These are phyloP conservation scores for Drosophila pseudoananassae DNA, from an alignment of 1,140 invertebrate species.

Conservation along the genomic window DNA sequence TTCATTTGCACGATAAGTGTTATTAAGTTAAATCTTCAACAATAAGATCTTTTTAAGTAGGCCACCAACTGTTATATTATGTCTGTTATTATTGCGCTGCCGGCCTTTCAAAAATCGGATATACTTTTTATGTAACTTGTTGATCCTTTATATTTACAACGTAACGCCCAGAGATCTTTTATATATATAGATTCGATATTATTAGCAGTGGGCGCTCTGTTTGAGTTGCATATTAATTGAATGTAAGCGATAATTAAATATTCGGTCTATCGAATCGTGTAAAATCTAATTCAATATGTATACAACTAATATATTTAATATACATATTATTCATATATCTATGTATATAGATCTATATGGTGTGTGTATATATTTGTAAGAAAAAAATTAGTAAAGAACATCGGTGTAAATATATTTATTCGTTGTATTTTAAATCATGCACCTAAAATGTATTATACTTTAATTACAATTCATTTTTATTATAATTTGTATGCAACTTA, in stretches of 20 bases:
- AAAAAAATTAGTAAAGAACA: slow-evolving; percentile 69
- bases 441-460: slow-evolving; percentile 59
- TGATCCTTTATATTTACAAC: slow-evolving; percentile 73
- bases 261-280: slow-evolving; percentile 53
- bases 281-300: slow-evolving; percentile 75
- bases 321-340: slow-evolving; percentile 46
- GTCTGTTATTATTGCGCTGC: slow-evolving; percentile 44
- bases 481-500: slow-evolving; percentile 68
- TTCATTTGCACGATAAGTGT: slow-evolving; percentile 72
- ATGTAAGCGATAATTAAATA: slow-evolving; percentile 76
- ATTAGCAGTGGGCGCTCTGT: slow-evolving; percentile 62
- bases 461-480: slow-evolving; percentile 65
- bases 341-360: slow-evolving; percentile 50
- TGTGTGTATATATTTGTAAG: slow-evolving; percentile 76
- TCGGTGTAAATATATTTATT: slow-evolving; percentile 81
- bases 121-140: slow-evolving; percentile 58
- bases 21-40: slow-evolving; percentile 79
- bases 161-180: slow-evolving; percentile 26
- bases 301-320: slow-evolving; percentile 75
- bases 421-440: slow-evolving; percentile 81
- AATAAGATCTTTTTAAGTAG: slow-evolving; percentile 74
- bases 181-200: slow-evolving; percentile 16
- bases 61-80: slow-evolving; percentile 48
- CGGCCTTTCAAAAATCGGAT: slow-evolving; percentile 65
- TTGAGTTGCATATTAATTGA: slow-evolving; percentile 72